Conservation (phyloP, 2,888 invertebrate species). For the Bedellia somnulentella region DNA sequence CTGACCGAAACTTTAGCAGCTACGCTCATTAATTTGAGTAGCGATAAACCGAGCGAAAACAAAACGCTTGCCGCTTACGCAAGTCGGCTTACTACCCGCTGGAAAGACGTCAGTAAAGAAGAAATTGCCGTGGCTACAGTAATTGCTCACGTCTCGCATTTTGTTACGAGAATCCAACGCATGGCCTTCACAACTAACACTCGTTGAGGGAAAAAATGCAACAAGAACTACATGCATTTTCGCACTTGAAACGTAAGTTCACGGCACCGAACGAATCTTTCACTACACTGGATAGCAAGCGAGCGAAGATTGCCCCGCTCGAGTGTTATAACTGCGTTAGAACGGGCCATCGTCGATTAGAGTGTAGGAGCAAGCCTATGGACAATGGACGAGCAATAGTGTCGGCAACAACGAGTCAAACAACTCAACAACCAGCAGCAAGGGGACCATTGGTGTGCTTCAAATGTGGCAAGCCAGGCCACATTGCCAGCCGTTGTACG, state of each 20-base stretch:
- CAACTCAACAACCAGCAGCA: too few relatives aligned
- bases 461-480: too few relatives aligned
- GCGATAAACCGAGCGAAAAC: too few relatives aligned
- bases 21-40: too few relatives aligned
- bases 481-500: too few relatives aligned
- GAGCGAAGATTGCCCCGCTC: slow-evolving; percentile 9
- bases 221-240: not conserved
- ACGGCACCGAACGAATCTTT: not conserved
- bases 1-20: too few relatives aligned
- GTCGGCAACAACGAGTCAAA: too few relatives aligned
- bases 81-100: slow-evolving; percentile 1
- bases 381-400: too few relatives aligned
- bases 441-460: too few relatives aligned
- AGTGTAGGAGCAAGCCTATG: slow-evolving; percentile 7
- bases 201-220: not conserved
- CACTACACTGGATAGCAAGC: slow-evolving; percentile 14
- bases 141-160: slow-evolving; percentile 3
- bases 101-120: slow-evolving; percentile 5
- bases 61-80: too few relatives aligned
- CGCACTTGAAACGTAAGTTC: not conserved
- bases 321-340: too few relatives aligned
- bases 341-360: slow-evolving; percentile 4
- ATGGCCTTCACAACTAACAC: slow-evolving; percentile 1
- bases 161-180: slow-evolving; percentile 1
- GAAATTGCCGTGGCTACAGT: slow-evolving; percentile 5